Base-by-base conservation (phyloP, 2,888 invertebrate genomes). In the Apoderus coryli region DNA sequence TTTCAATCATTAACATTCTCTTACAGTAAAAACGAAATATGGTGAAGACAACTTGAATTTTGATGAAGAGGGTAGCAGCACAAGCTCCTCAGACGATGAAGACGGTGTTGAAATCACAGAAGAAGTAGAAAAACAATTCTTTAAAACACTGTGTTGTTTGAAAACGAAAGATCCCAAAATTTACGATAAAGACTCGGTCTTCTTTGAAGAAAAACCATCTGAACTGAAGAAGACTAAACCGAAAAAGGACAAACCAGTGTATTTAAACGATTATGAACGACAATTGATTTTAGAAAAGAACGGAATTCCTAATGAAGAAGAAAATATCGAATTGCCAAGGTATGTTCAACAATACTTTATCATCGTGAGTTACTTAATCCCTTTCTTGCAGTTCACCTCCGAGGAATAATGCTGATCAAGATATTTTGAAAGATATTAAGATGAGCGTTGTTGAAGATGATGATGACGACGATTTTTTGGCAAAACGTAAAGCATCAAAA, bases 141-240 rank as follows among this genome's bases (percentile, higher is more conserved):
- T 86, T 24, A 81, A 80, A 57, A 81, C 92, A 0, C 60, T 93
- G 2, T 68, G 89, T 0, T 74, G 75, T 29, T 57, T 96, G 25
- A 93, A 92, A 54, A 80, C 72, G 25, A 85, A 82, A 50, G 85
- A 93, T 61, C 86, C 92, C 0, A 67, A 69, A 43, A 90, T 93
- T 39, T 95, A 95, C 56, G 75, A 92, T 49, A 67, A 76, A 22
- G 64, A 69, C 31, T 67, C 68, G 15, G 66, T 64, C 30, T 86
- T 84, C 49, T 90, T 86, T 58, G 42, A 48, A 25, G 44, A 44
- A 14, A 32, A 23, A 4, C 32, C 29, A 12, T 25, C 22, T 9
- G 30, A 31, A 13, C 30, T 34, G 25, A 43, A 32, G 31, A 39
- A 39, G n/a, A 32, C 32, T 10, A 63, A 63, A 43, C 40, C 55